A percentile compares a stretch with the other conserved stretches of the same genome.
phyloP scores from a whole-genome alignment of 2,888 invertebrate species.

The Synergus umbraculus region DNA sequence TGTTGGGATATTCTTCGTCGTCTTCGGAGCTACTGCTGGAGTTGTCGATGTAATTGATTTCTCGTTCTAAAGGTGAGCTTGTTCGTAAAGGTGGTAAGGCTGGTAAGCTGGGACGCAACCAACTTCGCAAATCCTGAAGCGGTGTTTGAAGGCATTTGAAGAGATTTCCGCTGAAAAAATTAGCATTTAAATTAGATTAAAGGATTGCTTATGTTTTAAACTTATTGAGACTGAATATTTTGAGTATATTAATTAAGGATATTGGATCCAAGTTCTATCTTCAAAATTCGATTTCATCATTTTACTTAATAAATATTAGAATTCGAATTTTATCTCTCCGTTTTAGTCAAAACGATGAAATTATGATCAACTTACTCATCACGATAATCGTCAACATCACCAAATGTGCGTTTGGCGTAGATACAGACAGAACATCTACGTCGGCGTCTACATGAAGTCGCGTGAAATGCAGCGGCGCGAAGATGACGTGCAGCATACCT shows the following conservation, averaged over 20 bases:
- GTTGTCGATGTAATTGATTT: constrained; percentile 74
- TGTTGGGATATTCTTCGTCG: constrained; percentile 77
- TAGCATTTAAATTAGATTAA: neutral
- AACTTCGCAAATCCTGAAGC: constrained; percentile 80
- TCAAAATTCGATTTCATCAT: too few species aligned
- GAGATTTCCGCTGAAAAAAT: constrained; percentile 78
- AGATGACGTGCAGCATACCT: constrained; percentile 79
- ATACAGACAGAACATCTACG: constrained; percentile 82
- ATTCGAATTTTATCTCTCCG: too few species aligned
- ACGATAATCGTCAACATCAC: constrained; percentile 77
- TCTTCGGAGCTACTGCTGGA: constrained; percentile 73
- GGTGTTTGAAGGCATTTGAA: constrained; percentile 82
- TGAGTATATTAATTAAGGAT: too few species aligned
- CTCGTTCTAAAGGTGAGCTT: constrained; percentile 71
- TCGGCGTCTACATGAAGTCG: constrained; percentile 74
- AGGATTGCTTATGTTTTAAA: neutral
- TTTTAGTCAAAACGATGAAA: too few species aligned
- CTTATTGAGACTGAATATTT: neutral
- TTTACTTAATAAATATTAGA: too few species aligned
- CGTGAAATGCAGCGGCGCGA: constrained; percentile 73
- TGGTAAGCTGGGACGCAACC: constrained; percentile 78
- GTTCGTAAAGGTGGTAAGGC: constrained; percentile 66
- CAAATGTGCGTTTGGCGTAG: constrained; percentile 81
- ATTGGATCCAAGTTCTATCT: too few species aligned
- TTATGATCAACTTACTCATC: constrained; percentile 76